Conservation (phyloP, 1,140 invertebrate genomes). For the Drosophila prosaltans region DNA sequence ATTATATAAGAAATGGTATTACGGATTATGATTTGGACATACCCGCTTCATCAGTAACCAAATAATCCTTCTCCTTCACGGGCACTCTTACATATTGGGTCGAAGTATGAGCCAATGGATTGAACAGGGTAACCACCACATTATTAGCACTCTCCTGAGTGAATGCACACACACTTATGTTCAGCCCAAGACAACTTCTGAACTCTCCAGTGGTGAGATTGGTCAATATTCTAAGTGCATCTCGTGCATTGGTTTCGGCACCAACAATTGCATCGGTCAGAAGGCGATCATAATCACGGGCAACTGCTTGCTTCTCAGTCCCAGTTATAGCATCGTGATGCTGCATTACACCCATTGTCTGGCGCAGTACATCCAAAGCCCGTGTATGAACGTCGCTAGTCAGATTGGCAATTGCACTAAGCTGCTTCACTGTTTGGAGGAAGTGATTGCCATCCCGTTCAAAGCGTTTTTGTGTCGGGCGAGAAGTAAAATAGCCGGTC, state of each 20-base stretch:
- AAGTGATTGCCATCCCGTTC: slow-evolving; percentile 91
- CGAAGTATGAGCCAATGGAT: slow-evolving; percentile 89
- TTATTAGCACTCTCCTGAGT: slow-evolving; percentile 83
- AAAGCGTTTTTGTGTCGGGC: slow-evolving; percentile 92
- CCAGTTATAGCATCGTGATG: slow-evolving; percentile 96
- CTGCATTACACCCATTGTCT: slow-evolving; percentile 92
- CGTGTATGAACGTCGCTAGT: slow-evolving; percentile 34
- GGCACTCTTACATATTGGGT: slow-evolving; percentile 89
- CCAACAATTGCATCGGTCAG: slow-evolving; percentile 51
- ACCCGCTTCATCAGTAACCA: slow-evolving; percentile 86
- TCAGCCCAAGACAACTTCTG: slow-evolving; percentile 87
- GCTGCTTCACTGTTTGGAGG: slow-evolving; percentile 88
- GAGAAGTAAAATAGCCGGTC: slow-evolving; percentile 98
- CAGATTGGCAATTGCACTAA: slow-evolving; percentile 82
- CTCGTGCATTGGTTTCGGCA: slow-evolving; percentile 45
- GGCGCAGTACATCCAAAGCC: slow-evolving; percentile 67
- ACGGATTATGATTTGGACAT: background rate
- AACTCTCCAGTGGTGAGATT: slow-evolving; percentile 84
- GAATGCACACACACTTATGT: slow-evolving; percentile 86
- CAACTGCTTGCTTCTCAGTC: slow-evolving; percentile 96
- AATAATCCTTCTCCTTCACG: slow-evolving; percentile 85
- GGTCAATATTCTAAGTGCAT: slow-evolving; percentile 66
- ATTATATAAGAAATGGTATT: background rate
- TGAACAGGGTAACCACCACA: slow-evolving; percentile 91
- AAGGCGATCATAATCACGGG: slow-evolving; percentile 90